These are phyloP conservation scores for Hirtodrosophila cameraria DNA, from an alignment of 2,888 invertebrate species.

Conservation along the genomic window DNA sequence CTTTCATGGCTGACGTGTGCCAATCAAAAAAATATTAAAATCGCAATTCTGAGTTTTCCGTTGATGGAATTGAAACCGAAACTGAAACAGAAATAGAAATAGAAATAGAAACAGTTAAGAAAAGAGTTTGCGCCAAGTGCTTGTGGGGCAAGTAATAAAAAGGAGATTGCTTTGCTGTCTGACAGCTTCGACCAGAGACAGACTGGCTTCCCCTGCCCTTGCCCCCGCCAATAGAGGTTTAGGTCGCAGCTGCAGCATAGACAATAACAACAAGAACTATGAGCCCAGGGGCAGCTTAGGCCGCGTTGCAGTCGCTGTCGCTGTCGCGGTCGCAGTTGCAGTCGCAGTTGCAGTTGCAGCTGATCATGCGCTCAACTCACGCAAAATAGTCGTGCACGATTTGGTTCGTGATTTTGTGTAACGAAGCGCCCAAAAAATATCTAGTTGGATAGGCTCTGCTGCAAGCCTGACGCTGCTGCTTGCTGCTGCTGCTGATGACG, in stretches of 20 bases:
- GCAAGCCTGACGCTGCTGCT: constrained; percentile 33
- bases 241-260: constrained; percentile 28
- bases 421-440: constrained; percentile 81
- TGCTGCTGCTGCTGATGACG: constrained; percentile 43
- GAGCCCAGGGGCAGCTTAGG: constrained; percentile 29
- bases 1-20: constrained; percentile 42
- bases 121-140: constrained; percentile 17
- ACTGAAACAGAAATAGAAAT: not conserved
- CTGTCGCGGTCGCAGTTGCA: not conserved
- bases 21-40: constrained; percentile 44
- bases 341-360: constrained; percentile 54
- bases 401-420: constrained; percentile 84
- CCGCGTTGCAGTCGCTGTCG: constrained; percentile 8
- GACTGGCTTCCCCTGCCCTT: not conserved
- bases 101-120: constrained; percentile 17
- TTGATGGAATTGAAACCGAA: constrained; percentile 2
- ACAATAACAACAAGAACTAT: constrained; percentile 3
- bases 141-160: constrained; percentile 24
- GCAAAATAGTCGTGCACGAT: constrained; percentile 84
- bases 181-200: constrained; percentile 9
- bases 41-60: constrained; percentile 21
- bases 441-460: constrained; percentile 55
- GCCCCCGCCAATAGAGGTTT: not conserved
- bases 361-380: constrained; percentile 83
- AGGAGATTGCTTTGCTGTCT: constrained; percentile 26